phyloP scores from a whole-genome alignment of 53 echinoderm and acorn worm species.

The Paelopatides confundens region DNA sequence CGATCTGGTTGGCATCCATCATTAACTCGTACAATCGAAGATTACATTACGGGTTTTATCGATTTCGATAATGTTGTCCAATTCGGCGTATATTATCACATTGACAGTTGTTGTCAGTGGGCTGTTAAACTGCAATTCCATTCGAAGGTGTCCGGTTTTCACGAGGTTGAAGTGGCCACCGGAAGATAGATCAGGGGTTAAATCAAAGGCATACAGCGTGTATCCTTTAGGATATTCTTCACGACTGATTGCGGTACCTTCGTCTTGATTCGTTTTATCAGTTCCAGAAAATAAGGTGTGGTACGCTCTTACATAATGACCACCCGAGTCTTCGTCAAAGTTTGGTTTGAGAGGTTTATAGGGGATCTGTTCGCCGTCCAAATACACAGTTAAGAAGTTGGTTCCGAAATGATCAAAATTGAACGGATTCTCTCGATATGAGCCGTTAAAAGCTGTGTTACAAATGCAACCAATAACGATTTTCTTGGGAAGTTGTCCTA shows the following conservation, averaged over 20 bases:
- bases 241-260: slow-evolving; percentile 64
- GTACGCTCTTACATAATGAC: slow-evolving; percentile 19
- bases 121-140: slow-evolving; percentile 54
- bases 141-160: slow-evolving; percentile 40
- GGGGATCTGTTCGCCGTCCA: slow-evolving; percentile 73
- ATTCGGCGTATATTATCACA: slow-evolving; percentile 59
- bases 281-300: slow-evolving; percentile 61
- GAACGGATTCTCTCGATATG: slow-evolving; percentile 66
- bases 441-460: slow-evolving; percentile 68
- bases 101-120: slow-evolving; percentile 51
- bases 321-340: slow-evolving; percentile 1
- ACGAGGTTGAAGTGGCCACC: slow-evolving; percentile 43
- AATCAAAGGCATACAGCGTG: slow-evolving; percentile 67
- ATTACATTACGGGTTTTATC: slow-evolving; percentile 59
- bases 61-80: slow-evolving; percentile 56
- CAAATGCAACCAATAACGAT: slow-evolving; percentile 63
- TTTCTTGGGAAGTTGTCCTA: slow-evolving; percentile 69
- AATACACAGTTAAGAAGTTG: slow-evolving; percentile 53
- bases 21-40: slow-evolving; percentile 49
- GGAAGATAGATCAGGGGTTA: slow-evolving; percentile 51
- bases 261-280: slow-evolving; percentile 62
- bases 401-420: slow-evolving; percentile 71
- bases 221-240: slow-evolving; percentile 63
- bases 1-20: slow-evolving; percentile 15
- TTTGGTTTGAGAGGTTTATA: slow-evolving; percentile 65